Evolutionary conservation across 2,888 invertebrate species (phyloP), one percentile per base, ranked within the genome.

Genomic region (Melieria picta): DNA sequence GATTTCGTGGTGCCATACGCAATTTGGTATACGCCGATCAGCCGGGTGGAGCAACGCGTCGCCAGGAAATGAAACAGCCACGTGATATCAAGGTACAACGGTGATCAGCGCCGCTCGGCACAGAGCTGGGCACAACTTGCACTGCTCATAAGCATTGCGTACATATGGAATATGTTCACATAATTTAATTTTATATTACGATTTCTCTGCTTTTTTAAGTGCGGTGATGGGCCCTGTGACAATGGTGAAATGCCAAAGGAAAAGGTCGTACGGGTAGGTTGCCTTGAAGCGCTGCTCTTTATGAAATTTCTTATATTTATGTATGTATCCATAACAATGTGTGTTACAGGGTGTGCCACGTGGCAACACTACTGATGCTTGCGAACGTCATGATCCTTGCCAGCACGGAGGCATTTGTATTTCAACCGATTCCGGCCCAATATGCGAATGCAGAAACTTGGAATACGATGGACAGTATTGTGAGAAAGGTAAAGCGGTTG

Each of bases 321-420:
- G 30, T 30, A 3, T 2, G 30, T 30, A 3, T 2, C 3, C 30
- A 30, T 30, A 30, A 30, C 30, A 30, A 30, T 30, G 30, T 30
- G 13, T 52, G 52, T 6, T n/a, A 0, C 57, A 82, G 82, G 84
- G 80, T 56, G 79, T 83, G 61, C 79, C 84, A 11, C 77, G 77
- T 4, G 82, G 83, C n/a, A 94, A 93, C 86, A 92, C 92, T 83
- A 93, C 93, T 72, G 95, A 94, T 84, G 94, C 93, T 4, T 96
- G 96, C 82, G 94, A 95, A 86, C 90, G 93, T 1, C 91, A 93
- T 69, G 95, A 97, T 87, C 97, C 96, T 0, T 99, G 98, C 87
- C 94, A 95, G 84, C 96, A 98, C 82, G 95, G 95, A 4, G 98
- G 98, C 13, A 94, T 96, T 79, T 99, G 98, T 89, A 96, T 97